phyloP scores from a whole-genome alignment of 2,888 invertebrate genomes.

The Cheilosia pagana region DNA sequence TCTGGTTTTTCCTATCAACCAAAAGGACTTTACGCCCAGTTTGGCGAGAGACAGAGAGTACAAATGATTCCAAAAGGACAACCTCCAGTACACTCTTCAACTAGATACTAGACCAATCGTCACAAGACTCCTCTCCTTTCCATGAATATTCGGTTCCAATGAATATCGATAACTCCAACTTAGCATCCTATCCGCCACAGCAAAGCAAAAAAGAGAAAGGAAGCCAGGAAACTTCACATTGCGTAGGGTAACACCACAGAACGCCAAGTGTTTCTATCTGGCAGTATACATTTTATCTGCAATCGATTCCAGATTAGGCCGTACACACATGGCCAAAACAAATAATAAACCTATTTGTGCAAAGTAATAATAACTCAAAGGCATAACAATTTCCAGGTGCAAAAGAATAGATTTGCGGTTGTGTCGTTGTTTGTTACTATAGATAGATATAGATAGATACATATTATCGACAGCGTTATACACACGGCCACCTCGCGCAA shows the following conservation, averaged over 20 bases:
- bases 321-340: slow-evolving; percentile 47
- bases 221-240: slow-evolving; percentile 33
- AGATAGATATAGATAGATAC: slow-evolving; percentile 49
- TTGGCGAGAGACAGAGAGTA: no score
- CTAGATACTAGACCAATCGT: slow-evolving; percentile 8
- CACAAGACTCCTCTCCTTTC: not conserved
- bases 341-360: slow-evolving; percentile 72
- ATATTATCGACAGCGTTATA: not conserved
- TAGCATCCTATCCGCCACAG: slow-evolving; percentile 26
- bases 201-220: slow-evolving; percentile 51
- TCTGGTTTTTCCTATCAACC: no score
- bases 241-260: not conserved
- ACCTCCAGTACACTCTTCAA: no score
- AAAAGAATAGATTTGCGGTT: slow-evolving; percentile 75
- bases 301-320: slow-evolving; percentile 70
- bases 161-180: slow-evolving; percentile 32
- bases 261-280: slow-evolving; percentile 21
- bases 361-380: slow-evolving; percentile 66
- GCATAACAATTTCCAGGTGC: slow-evolving; percentile 73
- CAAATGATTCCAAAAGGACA: no score
- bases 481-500: slow-evolving; percentile 47
- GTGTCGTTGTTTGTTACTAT: slow-evolving; percentile 32
- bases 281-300: slow-evolving; percentile 45
- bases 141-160: slow-evolving; percentile 16
- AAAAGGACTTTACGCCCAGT: no score